Conservation (phyloP, 2,888 invertebrate genomes). For the Eilema sororculum region DNA sequence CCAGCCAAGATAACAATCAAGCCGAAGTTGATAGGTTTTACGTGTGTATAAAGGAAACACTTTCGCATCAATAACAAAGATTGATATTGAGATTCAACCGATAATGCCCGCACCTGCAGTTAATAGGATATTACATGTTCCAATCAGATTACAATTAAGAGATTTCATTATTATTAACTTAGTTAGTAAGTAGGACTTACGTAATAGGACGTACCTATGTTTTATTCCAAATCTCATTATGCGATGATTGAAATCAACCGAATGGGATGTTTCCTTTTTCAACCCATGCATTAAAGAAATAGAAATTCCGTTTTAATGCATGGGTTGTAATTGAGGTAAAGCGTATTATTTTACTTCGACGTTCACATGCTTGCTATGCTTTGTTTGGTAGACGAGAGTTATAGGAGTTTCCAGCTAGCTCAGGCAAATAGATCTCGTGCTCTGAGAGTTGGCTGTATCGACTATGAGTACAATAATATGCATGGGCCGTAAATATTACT, state of each 20-base stretch:
- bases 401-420: no score
- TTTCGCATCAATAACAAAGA: neutral
- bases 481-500: no score
- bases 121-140: neutral
- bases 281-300: no score
- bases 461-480: no score
- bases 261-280: neutral
- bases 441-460: no score
- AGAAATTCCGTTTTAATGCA: no score
- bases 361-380: neutral
- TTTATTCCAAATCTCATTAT: neutral
- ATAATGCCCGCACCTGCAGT: slow-evolving; percentile 1
- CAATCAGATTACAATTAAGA: neutral
- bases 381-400: neutral
- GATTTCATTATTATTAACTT: neutral
- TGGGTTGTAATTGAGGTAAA: neutral
- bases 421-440: no score
- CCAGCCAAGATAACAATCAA: neutral
- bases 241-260: neutral
- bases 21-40: neutral
- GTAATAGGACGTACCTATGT: no score
- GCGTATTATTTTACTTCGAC: no score
- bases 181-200: neutral
- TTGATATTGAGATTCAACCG: neutral
- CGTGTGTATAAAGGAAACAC: neutral